Base-by-base conservation (phyloP, 1,140 invertebrate genomes). In the Neotoxoptera formosana region DNA sequence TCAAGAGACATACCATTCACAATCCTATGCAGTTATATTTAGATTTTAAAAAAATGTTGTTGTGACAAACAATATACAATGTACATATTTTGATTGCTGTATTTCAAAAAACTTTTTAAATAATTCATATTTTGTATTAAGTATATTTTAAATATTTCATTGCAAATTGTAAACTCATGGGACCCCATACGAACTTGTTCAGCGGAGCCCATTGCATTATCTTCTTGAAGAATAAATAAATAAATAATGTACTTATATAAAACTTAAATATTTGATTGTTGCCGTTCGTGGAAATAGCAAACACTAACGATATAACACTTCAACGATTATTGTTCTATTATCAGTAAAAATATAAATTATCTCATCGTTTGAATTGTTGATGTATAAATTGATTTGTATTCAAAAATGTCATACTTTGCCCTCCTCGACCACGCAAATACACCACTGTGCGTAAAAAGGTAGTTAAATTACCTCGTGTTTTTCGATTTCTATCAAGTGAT, bases 401-500 rank as follows among this genome's bases (percentile, higher is more conserved):
- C 30, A n/a, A 76, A 76, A n/a, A n/a, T 7, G 6, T 76, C n/a
- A n/a, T 76, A 17, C 30, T n/a, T 17, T n/a, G n/a, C 1, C 14
- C 1, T 4, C 8, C 7, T 14, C 25, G 0, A 4, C 14, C 60
- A 14, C 11, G 6, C 6, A 4, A 67, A 17, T 21, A n/a, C 3
- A 0, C 30, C 11, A n/a, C 30, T 87, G 14, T 21, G 14, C 1
- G 45, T 11, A 47, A 25, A 87, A n/a, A 17, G 11, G 41, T 34
- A 20, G 6, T 21, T 41, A 41, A 41, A 41, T 94, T 94, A 97
- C 97, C 95, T 97, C 97, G 94, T 97, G 97, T 94, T 97, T 96
- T 94, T 97, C 96, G 53, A 98, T 96, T 94, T 97, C 97, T 94
- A 97, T 96, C 7, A 99, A 95, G 90, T 98, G 96, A 94, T 97